Conservation (phyloP, 2,888 invertebrate genomes). For the Cosmorhoe ocellata region DNA sequence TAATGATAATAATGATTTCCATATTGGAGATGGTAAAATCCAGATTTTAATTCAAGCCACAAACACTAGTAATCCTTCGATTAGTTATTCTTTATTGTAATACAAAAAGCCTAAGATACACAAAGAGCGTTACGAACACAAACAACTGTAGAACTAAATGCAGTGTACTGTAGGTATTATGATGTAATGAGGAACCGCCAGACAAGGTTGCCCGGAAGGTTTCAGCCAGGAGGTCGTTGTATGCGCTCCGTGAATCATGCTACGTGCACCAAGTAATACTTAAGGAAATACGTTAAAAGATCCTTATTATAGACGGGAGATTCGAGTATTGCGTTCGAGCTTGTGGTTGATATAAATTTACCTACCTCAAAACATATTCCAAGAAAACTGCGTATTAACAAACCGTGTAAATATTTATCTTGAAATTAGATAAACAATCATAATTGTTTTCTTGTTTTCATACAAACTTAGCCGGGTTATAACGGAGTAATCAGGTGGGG, state of each 20-base stretch:
- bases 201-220: conserved; percentile 76
- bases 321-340: conserved; percentile 11
- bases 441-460: background rate
- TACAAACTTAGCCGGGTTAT: background rate
- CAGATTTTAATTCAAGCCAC: background rate
- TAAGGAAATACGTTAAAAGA: conserved; percentile 17
- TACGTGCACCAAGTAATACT: conserved; percentile 16
- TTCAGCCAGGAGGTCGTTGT: conserved; percentile 59
- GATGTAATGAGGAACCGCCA: conserved; percentile 76
- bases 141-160: conserved; percentile 55
- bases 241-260: conserved; percentile 57
- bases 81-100: conserved; percentile 16
- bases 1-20: no score
- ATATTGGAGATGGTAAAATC: background rate
- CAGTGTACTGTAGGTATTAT: conserved; percentile 63
- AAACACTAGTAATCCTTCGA: conserved; percentile 21
- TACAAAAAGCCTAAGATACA: conserved; percentile 34
- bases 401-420: conserved; percentile 23
- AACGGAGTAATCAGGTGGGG: conserved; percentile 24
- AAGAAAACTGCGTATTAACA: conserved; percentile 8
- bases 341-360: conserved; percentile 11
- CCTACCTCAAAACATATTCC: conserved; percentile 10
- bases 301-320: conserved; percentile 9
- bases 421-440: conserved; percentile 6
- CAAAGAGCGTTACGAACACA: conserved; percentile 58